Base-by-base conservation (phyloP, 2,888 invertebrate genomes). In the Drosophila birchii region DNA sequence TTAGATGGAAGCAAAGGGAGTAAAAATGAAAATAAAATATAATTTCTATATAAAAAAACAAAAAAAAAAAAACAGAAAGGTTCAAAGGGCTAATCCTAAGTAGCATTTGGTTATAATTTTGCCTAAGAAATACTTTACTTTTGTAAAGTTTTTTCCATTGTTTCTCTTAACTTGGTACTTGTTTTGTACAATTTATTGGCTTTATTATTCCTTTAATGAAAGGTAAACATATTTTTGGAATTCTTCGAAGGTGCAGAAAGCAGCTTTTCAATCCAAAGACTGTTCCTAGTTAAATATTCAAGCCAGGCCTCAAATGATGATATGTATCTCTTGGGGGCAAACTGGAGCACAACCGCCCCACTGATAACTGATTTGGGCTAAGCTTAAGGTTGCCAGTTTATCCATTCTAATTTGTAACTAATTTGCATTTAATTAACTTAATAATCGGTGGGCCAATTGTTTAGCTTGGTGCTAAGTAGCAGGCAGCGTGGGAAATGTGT, bases 371-470 rank as follows among this genome's bases (percentile, higher is more conserved):
- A 32, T 12, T 20, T 18, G 23, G 41, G 29, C 0, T 16, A 23
- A 32, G 26, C 26, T 26, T n/a, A 26, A 34, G 43, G 23, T 36
- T 47, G 26, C 44, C 26, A 32, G 49, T 12, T 51, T 20, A 51
- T 51, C 51, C 51, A 85, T 86, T 79, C 81, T 86, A 85, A 88
- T 85, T 41, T 39, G 14, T 57, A 66, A 67, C 72, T 76, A 83
- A 86, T 85, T 85, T 70, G 71, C 84, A 85, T 85, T 76, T 81
- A 78, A 86, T 88, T 85, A 88, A 88, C 79, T 76, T 88, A 81
- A 78, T 88, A 85, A 85, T 85, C 88, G 68, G 60, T 51, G 78
- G 59, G 69, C 75, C 81, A 85, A 79, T 86, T 86, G 86, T 71
- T 51, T 49, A 16, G 0, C n/a, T n/a, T n/a, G n/a, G n/a, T n/a